These are phyloP conservation scores for Seira musarum DNA, from an alignment of 2,888 invertebrate genomes.

Conservation along the genomic window DNA sequence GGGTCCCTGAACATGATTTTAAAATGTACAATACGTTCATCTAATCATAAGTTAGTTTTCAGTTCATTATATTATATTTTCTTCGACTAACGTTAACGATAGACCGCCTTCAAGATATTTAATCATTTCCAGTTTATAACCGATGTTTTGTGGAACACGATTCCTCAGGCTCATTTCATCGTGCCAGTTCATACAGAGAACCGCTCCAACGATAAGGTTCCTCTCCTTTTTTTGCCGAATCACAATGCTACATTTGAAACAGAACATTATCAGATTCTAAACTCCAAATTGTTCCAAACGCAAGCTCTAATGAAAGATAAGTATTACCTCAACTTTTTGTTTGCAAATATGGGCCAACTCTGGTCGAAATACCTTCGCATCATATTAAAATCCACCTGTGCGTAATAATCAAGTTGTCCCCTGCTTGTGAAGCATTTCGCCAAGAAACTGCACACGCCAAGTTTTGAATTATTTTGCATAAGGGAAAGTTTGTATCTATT, in stretches of 20 bases:
- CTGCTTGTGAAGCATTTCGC: constrained; percentile 38
- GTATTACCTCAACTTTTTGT: constrained; percentile 37
- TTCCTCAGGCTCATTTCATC: constrained; percentile 29
- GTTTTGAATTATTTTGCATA: constrained; percentile 15
- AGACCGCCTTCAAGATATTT: constrained; percentile 30
- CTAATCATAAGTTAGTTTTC: too few relatives aligned
- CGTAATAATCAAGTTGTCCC: constrained; percentile 43
- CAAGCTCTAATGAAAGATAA: background rate
- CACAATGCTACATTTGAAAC: constrained; percentile 30
- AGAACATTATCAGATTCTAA: too few relatives aligned
- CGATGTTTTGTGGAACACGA: constrained; percentile 5
- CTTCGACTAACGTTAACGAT: constrained; percentile 36
- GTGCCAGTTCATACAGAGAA: constrained; percentile 40
- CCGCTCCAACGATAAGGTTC: constrained; percentile 33
- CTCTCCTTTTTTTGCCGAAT: constrained; percentile 32
- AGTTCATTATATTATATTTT: too few relatives aligned
- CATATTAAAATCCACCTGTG: constrained; percentile 13
- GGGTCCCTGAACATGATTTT: too few relatives aligned
- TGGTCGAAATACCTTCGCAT: constrained; percentile 38
- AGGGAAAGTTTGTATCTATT: constrained; percentile 37
- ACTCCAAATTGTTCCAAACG: too few relatives aligned
- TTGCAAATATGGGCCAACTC: constrained; percentile 36
- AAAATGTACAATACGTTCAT: too few relatives aligned
- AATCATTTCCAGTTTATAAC: constrained; percentile 43
- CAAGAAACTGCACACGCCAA: constrained; percentile 21